A percentile compares a stretch with the other conserved stretches of the same genome.
Conservation (phyloP, 2,113 vertebrate species). For the Neodontobutis hainanensis region DNA sequence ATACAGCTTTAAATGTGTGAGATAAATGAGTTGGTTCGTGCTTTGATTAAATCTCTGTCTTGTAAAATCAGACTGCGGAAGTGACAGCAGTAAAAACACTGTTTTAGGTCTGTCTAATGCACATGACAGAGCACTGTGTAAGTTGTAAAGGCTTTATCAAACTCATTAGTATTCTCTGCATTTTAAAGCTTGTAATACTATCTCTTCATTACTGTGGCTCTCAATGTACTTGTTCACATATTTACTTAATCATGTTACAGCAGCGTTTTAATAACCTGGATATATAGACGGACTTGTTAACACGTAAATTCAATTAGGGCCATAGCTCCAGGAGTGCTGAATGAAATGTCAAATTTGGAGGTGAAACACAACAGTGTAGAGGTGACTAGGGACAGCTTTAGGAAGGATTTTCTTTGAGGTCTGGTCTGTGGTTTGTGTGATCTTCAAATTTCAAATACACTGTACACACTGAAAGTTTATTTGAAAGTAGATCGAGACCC, state of each 20-base stretch:
- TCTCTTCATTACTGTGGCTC: conserved; percentile 28
- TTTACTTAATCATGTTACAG: conserved; percentile 51
- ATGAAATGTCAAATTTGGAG: not conserved
- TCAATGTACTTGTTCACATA: conserved; percentile 45
- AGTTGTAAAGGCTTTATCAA: conserved; percentile 14
- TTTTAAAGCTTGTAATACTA: conserved; percentile 40
- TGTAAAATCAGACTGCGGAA: not conserved
- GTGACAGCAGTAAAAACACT: conserved; percentile 3
- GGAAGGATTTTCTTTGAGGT: too few relatives aligned
- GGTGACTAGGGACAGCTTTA: not conserved
- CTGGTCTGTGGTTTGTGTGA: too few relatives aligned
- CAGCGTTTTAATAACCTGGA: conserved; percentile 46
- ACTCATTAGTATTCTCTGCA: conserved; percentile 29
- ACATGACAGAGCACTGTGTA: conserved; percentile 3
- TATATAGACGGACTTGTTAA: conserved; percentile 36
- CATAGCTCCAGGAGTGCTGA: conserved; percentile 1
- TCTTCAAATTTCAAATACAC: too few relatives aligned
- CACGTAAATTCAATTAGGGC: conserved; percentile 50
- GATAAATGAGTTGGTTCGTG: not conserved
- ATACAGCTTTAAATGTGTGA: not conserved
- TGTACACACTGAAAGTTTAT: too few relatives aligned
- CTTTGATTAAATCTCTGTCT: not conserved
- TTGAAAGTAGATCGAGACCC: too few relatives aligned
- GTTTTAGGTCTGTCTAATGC: conserved; percentile 10
- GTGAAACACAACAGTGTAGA: not conserved